Evolutionary conservation across 2,113 vertebrate species (phyloP), one percentile per base, ranked within the genome.

Genomic region (Lophius piscatorius): DNA sequence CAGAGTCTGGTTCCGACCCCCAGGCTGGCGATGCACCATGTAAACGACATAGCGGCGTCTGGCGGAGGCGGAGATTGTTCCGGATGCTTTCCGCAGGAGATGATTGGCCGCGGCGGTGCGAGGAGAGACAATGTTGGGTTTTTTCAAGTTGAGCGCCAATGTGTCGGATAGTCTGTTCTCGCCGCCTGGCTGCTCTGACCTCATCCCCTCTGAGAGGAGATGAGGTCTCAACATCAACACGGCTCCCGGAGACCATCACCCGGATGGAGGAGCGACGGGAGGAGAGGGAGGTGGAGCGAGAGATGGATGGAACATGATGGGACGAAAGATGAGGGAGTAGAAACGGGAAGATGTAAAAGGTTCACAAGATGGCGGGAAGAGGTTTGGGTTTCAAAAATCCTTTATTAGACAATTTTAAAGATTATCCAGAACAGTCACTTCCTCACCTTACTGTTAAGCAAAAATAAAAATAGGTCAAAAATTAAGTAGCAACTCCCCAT

Each of bases 101-200:
- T n/a, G n/a, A n/a, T n/a, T 31, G 29, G 11, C 29, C 29, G 2
- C 9, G 3, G 29, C 9, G 5, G 5, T 6, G 26, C 5, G 29
- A 31, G 29, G 29, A 31, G 29, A 10, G 29, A 10, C 11, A 10
- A 3, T 2, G 3, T 3, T 31, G 29, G 26, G 26, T 6, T 31
- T 8, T 10, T 10, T 10, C 9, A 10, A 3, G 26, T 28, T 66
- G 67, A 71, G 56, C 71, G 13, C n/a, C 68, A 78, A 78, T 46
- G 72, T 79, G 65, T 69, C n/a, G 33, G 63, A 63, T 56, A 41
- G 78, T 60, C 69, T 81, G 80, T 63, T 66, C 58, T 70, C 65
- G 55, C 57, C 65, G 73, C 73, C 73, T 70, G 69, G 73, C 68
- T 59, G 80, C 73, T 70, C 75, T 74, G 75, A 68, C 72, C 76